Evolutionary conservation across 2,888 invertebrate genomes (phyloP).

Genomic region (Ichneumoninae sp.): DNA sequence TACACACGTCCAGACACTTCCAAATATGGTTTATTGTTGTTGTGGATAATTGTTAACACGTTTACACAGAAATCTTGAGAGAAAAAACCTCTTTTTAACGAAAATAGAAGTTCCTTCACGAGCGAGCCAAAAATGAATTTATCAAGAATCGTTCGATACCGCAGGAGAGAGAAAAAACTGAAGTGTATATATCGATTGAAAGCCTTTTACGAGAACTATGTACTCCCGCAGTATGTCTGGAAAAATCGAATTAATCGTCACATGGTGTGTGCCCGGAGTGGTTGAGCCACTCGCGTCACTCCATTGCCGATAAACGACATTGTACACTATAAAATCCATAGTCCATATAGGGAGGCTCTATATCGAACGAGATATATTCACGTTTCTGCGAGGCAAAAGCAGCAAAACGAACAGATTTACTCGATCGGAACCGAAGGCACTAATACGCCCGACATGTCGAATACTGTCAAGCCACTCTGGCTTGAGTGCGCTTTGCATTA

Average conservation of each 20-base stretch:
- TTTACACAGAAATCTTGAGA: neutral
- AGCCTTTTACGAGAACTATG: conserved; percentile 62
- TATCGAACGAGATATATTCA: conserved; percentile 57
- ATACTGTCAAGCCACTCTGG: conserved; percentile 64
- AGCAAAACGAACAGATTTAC: conserved; percentile 59
- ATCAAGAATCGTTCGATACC: neutral
- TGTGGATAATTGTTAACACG: neutral
- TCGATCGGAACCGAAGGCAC: conserved; percentile 60
- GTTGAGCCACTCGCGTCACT: conserved; percentile 51
- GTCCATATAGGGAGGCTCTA: conserved; percentile 9
- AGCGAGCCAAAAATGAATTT: neutral
- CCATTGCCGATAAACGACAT: conserved; percentile 50
- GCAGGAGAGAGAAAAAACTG: neutral
- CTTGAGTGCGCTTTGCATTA: conserved; percentile 68
- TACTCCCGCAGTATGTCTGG: conserved; percentile 53
- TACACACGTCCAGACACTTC: too few species aligned
- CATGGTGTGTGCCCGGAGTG: conserved; percentile 43
- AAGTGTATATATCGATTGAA: conserved; percentile 57
- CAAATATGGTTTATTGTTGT: neutral
- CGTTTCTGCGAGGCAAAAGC: conserved; percentile 61
- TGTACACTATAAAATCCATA: conserved; percentile 23
- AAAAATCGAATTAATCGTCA: conserved; percentile 69
- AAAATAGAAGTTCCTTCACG: neutral
- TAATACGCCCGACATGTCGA: conserved; percentile 64
- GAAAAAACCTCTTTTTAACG: neutral